Base-by-base conservation (phyloP, 2,113 vertebrate genomes). In the Myotis brandtii region DNA sequence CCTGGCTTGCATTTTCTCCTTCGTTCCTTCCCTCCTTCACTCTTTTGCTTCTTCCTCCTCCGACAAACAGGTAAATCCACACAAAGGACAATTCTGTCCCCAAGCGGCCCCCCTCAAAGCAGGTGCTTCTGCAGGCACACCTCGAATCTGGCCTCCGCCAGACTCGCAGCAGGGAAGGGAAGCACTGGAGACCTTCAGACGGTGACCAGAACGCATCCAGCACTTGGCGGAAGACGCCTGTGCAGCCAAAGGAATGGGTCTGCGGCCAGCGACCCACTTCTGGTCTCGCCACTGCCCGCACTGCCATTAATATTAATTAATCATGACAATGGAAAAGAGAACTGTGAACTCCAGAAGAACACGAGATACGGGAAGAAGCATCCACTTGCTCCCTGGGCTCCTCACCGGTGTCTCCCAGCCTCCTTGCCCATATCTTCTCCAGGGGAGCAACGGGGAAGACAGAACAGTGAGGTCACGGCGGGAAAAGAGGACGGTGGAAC, bases 141-240 rank as follows among this genome's bases (percentile, higher is more conserved):
- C 30, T 9, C 3, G 25, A 5, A 79, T 54, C 8, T 67, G 37
- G 40, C 72, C 77, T 77, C 90, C 77, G 62, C 48, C 86, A 69
- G 86, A 50, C 73, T 46, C 76, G 12, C 30, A 11, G 67, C 23
- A 21, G 62, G 56, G 67, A 76, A 81, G n/a, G 46, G 56, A 80
- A 10, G 30, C 46, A 0, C 72, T 30, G 3, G 43, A 30, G 48
- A 23, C 80, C 59, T 77, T 75, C 9, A 30, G 56, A 54, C 40
- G 25, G 50, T 23, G 62, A 87, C 81, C 37, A 83, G 54, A 85
- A 87, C 69, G 86, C 91, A 85, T 14, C n/a, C 11, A 50, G 83
- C 13, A 3, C 12, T 20, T 37, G 32, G 34, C 52, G 20, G 64
- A 64, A 62, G 82, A 90, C 0, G 1, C 9, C 30, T 2, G 6